Conservation (phyloP, 2,113 vertebrate species). For the Neodon shergylaensis region DNA sequence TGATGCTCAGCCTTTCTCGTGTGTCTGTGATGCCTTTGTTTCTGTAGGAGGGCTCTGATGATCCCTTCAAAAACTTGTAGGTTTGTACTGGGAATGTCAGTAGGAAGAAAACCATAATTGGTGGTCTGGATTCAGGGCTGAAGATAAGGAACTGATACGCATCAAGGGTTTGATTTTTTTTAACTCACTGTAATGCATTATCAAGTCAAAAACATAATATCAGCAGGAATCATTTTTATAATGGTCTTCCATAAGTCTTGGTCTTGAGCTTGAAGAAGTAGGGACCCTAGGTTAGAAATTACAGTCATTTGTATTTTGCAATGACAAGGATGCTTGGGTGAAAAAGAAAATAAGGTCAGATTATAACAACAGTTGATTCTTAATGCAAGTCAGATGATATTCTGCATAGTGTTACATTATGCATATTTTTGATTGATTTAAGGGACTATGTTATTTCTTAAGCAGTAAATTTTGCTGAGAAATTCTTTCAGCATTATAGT, state of each 20-base stretch:
- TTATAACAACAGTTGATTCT: neutral
- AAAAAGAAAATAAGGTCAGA: neutral
- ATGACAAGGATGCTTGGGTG: neutral
- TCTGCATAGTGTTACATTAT: neutral
- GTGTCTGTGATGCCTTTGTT: neutral
- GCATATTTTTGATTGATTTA: neutral
- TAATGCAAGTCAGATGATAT: neutral
- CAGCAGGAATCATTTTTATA: neutral
- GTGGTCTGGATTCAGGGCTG: neutral
- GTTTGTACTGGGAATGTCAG: conserved; percentile 45
- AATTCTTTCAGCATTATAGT: neutral
- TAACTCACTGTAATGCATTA: neutral
- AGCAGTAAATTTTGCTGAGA: neutral
- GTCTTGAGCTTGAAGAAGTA: neutral
- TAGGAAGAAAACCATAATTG: conserved; percentile 19
- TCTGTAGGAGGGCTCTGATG: neutral
- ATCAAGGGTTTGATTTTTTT: neutral
- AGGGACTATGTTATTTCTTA: conserved; percentile 5
- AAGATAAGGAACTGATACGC: neutral
- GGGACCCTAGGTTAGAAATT: neutral
- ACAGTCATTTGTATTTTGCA: neutral
- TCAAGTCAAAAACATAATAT: neutral
- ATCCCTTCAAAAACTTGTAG: neutral
- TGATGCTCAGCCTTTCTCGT: neutral
- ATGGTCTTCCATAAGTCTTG: neutral